Conservation (phyloP, 2,113 vertebrate genomes). For the Collichthys lucidus region DNA sequence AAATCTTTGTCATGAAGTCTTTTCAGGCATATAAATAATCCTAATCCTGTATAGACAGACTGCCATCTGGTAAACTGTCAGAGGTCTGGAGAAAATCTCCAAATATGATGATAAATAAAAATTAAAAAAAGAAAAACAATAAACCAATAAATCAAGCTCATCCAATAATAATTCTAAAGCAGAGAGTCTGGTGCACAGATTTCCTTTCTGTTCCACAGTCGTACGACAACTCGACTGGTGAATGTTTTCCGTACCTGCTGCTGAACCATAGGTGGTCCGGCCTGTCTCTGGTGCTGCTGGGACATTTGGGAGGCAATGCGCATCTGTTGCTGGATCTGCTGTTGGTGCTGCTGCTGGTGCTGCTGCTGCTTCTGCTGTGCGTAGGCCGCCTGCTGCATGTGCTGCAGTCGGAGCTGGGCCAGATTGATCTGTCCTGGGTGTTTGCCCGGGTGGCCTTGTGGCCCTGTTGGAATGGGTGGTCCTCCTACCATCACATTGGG, state of each 20-base stretch:
- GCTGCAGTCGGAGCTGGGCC: constrained; percentile 96
- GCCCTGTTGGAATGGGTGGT: constrained; percentile 89
- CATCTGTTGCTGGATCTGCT: constrained; percentile 92
- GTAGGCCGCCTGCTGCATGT: constrained; percentile 95
- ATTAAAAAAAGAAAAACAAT: not conserved
- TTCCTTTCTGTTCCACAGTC: not conserved
- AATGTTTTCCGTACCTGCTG: constrained; percentile 86
- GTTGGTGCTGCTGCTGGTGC: constrained; percentile 91
- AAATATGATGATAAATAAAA: not conserved
- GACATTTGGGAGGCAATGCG: constrained; percentile 92
- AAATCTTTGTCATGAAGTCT: not conserved
- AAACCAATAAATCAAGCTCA: not conserved
- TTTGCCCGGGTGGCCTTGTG: constrained; percentile 89
- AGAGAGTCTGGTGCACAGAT: not conserved
- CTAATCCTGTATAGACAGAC: not conserved
- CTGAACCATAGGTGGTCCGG: constrained; percentile 89
- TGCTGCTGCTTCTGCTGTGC: constrained; percentile 88
- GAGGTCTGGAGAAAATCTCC: not conserved
- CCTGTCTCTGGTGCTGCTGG: constrained; percentile 89
- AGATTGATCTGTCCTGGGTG: constrained; percentile 96
- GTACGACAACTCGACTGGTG: not conserved
- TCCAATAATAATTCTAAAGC: too few species aligned
- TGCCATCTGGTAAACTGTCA: not conserved
- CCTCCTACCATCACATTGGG: constrained; percentile 90
- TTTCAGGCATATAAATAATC: not conserved